phyloP scores from a whole-genome alignment of 2,888 invertebrate genomes.

The Pseudanteris insignis region DNA sequence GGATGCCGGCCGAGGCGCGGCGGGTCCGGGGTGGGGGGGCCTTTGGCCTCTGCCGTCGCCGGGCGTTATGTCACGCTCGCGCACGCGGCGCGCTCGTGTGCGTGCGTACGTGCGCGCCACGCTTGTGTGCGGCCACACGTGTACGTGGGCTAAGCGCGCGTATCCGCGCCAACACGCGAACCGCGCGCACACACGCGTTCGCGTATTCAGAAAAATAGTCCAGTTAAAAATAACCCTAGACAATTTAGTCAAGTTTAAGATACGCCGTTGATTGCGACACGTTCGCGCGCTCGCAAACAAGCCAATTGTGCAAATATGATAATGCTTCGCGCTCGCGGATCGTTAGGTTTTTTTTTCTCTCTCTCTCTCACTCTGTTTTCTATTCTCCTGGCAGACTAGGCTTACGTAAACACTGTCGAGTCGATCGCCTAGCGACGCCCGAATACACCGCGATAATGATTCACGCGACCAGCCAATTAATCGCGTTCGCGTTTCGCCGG shows the following conservation, averaged over 20 bases:
- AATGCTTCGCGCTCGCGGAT: background rate
- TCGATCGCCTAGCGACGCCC: constrained; percentile 3
- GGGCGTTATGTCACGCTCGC: constrained; percentile 65
- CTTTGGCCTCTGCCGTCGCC: constrained; percentile 63
- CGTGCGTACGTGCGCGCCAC: constrained; percentile 21
- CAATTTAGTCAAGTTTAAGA: constrained; percentile 26
- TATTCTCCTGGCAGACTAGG: background rate
- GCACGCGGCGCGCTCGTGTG: constrained; percentile 42
- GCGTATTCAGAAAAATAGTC: constrained; percentile 35
- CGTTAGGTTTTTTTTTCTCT: too few relatives aligned
- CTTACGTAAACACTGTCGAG: constrained; percentile 13
- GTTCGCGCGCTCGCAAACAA: constrained; percentile 1
- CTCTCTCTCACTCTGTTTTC: too few relatives aligned
- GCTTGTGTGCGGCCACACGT: constrained; percentile 10
- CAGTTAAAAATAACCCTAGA: constrained; percentile 35
- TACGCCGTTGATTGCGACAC: constrained; percentile 8
- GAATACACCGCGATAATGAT: constrained; percentile 13
- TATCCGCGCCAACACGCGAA: constrained; percentile 18
- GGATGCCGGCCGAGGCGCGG: too few relatives aligned
- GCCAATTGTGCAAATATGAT: constrained; percentile 15
- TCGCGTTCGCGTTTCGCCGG: constrained; percentile 2
- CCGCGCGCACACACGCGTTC: constrained; percentile 4
- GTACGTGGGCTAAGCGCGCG: constrained; percentile 18
- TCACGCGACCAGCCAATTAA: constrained; percentile 20
- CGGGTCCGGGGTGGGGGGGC: too few relatives aligned